A percentile compares a stretch with the other conserved stretches of the same genome.
Evolutionary conservation across 2,113 vertebrate species (phyloP).

Genomic region (Axis porcinus): DNA sequence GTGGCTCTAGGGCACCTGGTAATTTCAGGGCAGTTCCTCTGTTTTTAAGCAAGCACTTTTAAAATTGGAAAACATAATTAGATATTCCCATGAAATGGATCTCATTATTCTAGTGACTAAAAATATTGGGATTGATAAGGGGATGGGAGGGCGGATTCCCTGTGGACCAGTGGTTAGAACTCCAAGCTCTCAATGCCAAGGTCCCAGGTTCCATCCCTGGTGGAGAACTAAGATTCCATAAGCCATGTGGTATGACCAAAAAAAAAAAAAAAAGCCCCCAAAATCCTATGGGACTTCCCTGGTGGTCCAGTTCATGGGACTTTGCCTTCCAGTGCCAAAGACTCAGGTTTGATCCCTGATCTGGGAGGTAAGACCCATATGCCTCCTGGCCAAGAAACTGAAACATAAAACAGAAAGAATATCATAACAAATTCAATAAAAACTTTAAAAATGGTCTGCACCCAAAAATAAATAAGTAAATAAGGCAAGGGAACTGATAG

Average conservation of each 20-base stretch:
- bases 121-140: neutral
- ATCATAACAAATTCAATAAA: neutral
- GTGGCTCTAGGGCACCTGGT: neutral
- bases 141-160: neutral
- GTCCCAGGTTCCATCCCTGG: neutral
- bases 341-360: neutral
- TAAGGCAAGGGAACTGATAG: neutral
- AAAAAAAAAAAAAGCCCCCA: neutral
- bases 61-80: neutral
- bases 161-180: neutral
- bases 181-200: neutral
- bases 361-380: neutral
- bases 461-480: too few species aligned
- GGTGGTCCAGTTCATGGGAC: neutral
- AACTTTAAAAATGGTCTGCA: neutral
- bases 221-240: neutral
- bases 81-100: neutral
- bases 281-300: neutral
- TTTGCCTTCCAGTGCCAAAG: neutral
- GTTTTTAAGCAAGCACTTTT: neutral
- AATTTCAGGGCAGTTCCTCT: neutral
- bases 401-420: neutral
- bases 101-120: neutral
- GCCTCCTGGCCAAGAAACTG: neutral
- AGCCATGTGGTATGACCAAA: neutral